These are phyloP conservation scores for Pseudorhiza aurosa DNA, from an alignment of 30 jellyfish, hydroid and myxozoan genomes.

Conservation along the genomic window DNA sequence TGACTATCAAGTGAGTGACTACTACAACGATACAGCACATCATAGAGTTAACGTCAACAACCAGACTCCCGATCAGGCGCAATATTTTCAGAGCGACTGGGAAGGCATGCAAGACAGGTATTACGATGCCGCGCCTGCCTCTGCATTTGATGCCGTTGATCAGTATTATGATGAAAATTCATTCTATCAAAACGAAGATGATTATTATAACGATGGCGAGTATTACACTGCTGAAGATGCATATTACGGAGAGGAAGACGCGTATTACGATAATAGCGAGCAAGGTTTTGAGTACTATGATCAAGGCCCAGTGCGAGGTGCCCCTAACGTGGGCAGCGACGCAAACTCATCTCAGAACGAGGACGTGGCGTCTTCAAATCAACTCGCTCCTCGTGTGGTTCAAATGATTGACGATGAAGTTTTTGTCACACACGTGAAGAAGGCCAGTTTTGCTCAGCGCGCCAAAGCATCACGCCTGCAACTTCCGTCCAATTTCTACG, in stretches of 20 bases:
- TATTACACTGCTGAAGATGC: constrained; percentile 53
- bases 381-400: constrained; percentile 67
- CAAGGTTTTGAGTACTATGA: constrained; percentile 47
- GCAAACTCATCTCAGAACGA: constrained; percentile 48
- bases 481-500: constrained; percentile 80
- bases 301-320: constrained; percentile 24
- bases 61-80: constrained; percentile 63
- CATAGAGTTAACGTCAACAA: neutral
- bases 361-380: constrained; percentile 1
- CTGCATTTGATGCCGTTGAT: constrained; percentile 20
- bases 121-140: constrained; percentile 79
- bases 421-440: constrained; percentile 65
- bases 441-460: constrained; percentile 79
- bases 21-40: constrained; percentile 10
- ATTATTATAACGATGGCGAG: constrained; percentile 51
- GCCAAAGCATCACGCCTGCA: constrained; percentile 75
- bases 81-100: constrained; percentile 54
- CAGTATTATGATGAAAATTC: constrained; percentile 41
- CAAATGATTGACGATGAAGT: constrained; percentile 80
- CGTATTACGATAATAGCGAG: constrained; percentile 35
- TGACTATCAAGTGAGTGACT: neutral
- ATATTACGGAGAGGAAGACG: constrained; percentile 51
- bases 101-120: constrained; percentile 72
- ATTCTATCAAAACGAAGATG: constrained; percentile 44
- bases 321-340: constrained; percentile 60